phyloP scores from a whole-genome alignment of 2,797 vertebrate species.

The Schizopygopsis pylzovi region DNA sequence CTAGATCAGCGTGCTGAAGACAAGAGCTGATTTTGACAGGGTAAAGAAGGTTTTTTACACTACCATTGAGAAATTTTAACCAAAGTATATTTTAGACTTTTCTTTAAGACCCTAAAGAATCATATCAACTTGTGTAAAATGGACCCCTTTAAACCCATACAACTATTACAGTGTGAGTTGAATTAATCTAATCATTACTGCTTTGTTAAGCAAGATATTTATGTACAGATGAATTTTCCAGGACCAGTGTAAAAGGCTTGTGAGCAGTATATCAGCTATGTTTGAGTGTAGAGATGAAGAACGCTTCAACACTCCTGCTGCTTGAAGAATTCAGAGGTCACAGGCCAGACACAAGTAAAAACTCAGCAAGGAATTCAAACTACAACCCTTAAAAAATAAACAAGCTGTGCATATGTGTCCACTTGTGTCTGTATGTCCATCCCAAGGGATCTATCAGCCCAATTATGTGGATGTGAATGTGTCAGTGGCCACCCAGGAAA shows the following conservation, averaged over 20 bases:
- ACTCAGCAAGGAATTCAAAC: constrained; percentile 64
- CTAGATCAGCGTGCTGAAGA: too few species aligned
- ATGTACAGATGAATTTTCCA: neutral
- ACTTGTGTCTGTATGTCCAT: constrained; percentile 48
- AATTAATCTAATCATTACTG: neutral
- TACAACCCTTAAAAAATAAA: constrained; percentile 72
- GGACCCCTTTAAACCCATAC: neutral
- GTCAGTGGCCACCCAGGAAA: constrained; percentile 61
- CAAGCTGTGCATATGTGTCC: constrained; percentile 56
- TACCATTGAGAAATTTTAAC: too few species aligned
- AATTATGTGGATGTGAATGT: constrained; percentile 54
- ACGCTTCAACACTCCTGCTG: constrained; percentile 61
- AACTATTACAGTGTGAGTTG: neutral
- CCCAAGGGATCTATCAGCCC: constrained; percentile 55
- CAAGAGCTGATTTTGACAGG: too few species aligned
- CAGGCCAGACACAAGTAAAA: constrained; percentile 70
- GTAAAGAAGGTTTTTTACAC: too few species aligned
- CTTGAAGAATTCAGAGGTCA: constrained; percentile 60
- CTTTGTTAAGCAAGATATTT: constrained; percentile 1
- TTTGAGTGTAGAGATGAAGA: constrained; percentile 58
- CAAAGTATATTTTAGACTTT: too few species aligned
- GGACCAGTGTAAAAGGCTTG: neutral
- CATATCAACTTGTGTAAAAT: too few species aligned
- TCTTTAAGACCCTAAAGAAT: too few species aligned
- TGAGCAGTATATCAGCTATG: constrained; percentile 42